Evolutionary conservation across 2,113 vertebrate genomes (phyloP).

Genomic region (Phoxinus phoxinus): DNA sequence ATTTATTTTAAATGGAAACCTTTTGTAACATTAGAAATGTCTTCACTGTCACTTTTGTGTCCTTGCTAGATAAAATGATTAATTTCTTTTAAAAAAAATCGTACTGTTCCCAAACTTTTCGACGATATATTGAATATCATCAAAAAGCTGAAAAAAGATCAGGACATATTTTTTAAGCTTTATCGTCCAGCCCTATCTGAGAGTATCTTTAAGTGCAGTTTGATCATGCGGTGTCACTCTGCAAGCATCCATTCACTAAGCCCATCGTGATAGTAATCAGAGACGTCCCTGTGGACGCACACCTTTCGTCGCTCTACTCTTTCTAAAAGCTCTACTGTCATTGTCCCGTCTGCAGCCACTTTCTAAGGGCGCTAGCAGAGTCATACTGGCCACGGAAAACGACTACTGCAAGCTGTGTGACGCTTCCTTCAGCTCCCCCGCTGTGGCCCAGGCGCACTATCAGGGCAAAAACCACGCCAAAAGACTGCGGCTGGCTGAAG

Average conservation of each 20-base stretch:
- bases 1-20: too few species aligned
- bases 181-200: background rate
- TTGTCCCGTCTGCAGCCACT: conserved; percentile 75
- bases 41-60: too few species aligned
- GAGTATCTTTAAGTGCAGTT: conserved; percentile 42
- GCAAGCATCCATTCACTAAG: conserved; percentile 37
- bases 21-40: too few species aligned
- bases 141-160: background rate
- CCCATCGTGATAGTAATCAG: conserved; percentile 46
- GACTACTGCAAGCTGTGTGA: conserved; percentile 99
- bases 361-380: conserved; percentile 86
- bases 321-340: conserved; percentile 46
- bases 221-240: conserved; percentile 29
- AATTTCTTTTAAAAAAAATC: background rate
- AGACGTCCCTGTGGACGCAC: background rate
- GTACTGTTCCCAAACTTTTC: background rate
- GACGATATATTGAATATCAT: background rate
- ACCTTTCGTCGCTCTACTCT: conserved; percentile 23
- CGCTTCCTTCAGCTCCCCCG: conserved; percentile 94
- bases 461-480: conserved; percentile 98
- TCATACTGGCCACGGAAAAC: conserved; percentile 97
- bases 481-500: conserved; percentile 89
- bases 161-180: background rate
- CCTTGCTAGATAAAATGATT: too few species aligned
- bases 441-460: conserved; percentile 96